phyloP scores from a whole-genome alignment of 1,140 invertebrate genomes.

The Drosophila tristis region DNA sequence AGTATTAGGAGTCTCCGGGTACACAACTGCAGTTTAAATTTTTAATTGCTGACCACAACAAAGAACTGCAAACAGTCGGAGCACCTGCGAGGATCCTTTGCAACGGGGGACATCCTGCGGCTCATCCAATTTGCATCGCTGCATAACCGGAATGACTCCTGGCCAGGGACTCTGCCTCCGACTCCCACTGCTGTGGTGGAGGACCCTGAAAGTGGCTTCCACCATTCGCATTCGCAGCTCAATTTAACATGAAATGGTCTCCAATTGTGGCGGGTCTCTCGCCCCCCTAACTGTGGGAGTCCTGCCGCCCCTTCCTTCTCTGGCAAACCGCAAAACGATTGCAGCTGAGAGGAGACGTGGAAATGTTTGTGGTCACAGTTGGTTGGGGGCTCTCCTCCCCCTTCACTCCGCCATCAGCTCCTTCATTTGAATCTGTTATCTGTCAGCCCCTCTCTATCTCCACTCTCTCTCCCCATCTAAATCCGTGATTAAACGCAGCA shows the following conservation, averaged over 20 bases:
- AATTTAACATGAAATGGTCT: slow-evolving; percentile 38
- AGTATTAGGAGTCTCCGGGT: slow-evolving; percentile 2
- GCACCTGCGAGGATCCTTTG: slow-evolving; percentile 10
- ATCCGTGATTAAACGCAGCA: slow-evolving; percentile 21
- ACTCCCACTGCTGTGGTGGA: too few species aligned
- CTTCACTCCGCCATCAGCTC: background rate
- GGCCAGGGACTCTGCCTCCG: too few species aligned
- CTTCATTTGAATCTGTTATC: background rate
- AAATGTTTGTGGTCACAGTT: background rate
- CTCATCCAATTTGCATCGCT: slow-evolving; percentile 46
- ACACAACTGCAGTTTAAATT: slow-evolving; percentile 42
- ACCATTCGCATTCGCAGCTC: slow-evolving; percentile 26
- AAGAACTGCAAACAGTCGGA: slow-evolving; percentile 24
- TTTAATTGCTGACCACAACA: slow-evolving; percentile 54
- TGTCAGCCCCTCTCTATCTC: background rate
- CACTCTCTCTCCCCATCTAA: background rate
- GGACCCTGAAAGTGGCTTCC: slow-evolving; percentile 1
- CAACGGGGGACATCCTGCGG: slow-evolving; percentile 27
- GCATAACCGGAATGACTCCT: background rate
- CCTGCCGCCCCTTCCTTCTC: background rate
- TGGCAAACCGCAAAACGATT: slow-evolving; percentile 7
- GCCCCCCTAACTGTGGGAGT: too few species aligned
- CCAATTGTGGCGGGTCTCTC: slow-evolving; percentile 8
- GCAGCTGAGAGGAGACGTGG: background rate
- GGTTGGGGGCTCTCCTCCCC: background rate